Evolutionary conservation across 2,113 vertebrate genomes (phyloP).

Genomic region (Malurus elegans): DNA sequence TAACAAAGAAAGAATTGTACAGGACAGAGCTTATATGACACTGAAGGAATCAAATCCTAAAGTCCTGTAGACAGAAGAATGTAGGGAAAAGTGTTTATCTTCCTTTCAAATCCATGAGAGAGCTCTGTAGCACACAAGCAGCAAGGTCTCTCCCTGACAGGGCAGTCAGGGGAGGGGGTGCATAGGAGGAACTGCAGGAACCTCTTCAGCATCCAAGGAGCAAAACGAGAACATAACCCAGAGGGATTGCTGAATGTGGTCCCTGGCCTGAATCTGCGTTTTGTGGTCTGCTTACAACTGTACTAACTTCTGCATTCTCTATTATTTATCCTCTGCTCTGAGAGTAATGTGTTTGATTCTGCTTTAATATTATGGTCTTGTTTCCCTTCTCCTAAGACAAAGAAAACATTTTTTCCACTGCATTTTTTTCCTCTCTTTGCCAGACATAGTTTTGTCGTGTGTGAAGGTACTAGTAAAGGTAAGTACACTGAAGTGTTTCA

Average conservation of each 20-base stretch:
- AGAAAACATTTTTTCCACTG: background rate
- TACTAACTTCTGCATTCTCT: background rate
- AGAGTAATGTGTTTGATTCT: background rate
- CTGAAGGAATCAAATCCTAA: background rate
- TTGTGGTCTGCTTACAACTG: background rate
- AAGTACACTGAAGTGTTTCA: background rate
- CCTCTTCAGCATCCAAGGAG: background rate
- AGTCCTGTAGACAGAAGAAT: background rate
- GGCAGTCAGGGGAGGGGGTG: background rate
- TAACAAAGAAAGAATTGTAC: background rate
- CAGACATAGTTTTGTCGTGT: background rate
- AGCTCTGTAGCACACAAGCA: background rate
- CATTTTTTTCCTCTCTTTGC: background rate
- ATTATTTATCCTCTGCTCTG: background rate
- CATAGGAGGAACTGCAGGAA: rapidly evolving
- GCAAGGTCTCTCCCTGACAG: background rate
- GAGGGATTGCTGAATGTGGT: rapidly evolving
- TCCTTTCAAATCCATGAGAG: background rate
- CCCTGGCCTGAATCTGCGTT: background rate
- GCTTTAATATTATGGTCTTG: background rate
- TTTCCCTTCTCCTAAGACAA: background rate
- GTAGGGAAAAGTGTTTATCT: background rate
- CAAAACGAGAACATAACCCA: background rate
- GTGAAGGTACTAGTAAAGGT: background rate
- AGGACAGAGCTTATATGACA: background rate